Percentiles rank a stretch among this genome's conserved stretches.
Evolutionary conservation across 2,797 vertebrate genomes (phyloP).

Genomic region (Neosalanx taihuensis): DNA sequence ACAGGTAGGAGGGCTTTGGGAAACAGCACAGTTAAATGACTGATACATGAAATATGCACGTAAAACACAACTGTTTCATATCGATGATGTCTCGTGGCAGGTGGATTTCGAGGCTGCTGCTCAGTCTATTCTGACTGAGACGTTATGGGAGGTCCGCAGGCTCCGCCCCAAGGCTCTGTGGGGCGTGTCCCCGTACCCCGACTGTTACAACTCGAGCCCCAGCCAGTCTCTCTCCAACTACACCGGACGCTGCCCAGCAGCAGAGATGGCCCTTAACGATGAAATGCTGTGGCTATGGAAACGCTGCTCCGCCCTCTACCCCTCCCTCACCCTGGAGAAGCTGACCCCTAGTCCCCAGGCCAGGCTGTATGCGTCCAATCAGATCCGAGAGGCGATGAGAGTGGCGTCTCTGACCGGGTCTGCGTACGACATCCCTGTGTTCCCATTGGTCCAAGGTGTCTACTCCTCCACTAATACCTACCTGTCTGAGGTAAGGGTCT

Average conservation of each 20-base stretch:
- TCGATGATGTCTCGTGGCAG: slow-evolving; percentile 42
- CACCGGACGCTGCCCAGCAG: slow-evolving; percentile 68
- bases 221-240: slow-evolving; percentile 65
- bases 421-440: slow-evolving; percentile 72
- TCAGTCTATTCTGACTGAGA: slow-evolving; percentile 75
- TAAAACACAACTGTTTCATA: too few species aligned
- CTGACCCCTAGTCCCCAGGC: slow-evolving; percentile 61
- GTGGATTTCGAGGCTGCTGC: slow-evolving; percentile 80
- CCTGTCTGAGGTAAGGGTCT: slow-evolving; percentile 68
- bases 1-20: slow-evolving; percentile 56
- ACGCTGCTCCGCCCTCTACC: slow-evolving; percentile 72
- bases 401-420: slow-evolving; percentile 65
- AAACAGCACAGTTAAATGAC: neutral
- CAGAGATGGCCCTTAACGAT: slow-evolving; percentile 73
- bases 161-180: slow-evolving; percentile 76
- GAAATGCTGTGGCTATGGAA: slow-evolving; percentile 79
- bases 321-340: slow-evolving; percentile 72
- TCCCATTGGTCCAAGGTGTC: slow-evolving; percentile 72
- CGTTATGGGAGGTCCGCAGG: slow-evolving; percentile 69
- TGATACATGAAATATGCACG: neutral
- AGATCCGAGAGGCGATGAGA: slow-evolving; percentile 73
- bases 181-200: slow-evolving; percentile 74
- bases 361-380: slow-evolving; percentile 67
- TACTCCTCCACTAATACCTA: slow-evolving; percentile 71
- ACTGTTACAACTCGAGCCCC: slow-evolving; percentile 68